Evolutionary conservation across 2,888 invertebrate genomes (phyloP), one percentile per base, ranked within the genome.

Genomic region (Dasypolia templi): DNA sequence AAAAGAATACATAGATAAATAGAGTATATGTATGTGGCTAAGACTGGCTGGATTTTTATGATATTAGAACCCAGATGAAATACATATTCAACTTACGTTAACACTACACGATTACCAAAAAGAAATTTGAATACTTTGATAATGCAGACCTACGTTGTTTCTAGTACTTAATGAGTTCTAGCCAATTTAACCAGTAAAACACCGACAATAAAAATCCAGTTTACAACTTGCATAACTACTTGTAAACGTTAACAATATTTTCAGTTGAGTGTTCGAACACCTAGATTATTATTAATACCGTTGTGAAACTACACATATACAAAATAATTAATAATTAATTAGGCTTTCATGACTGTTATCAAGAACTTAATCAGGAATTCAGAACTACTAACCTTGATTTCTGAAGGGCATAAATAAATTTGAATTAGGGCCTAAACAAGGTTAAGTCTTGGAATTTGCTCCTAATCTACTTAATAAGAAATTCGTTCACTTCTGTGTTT

Each of bases 321-420:
- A 32, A 51, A 67, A 56, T 79, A 64, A 76, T 67, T 53, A 0
- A n/a, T n/a, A 76, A 76, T 80, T 76, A 77, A 26, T 81, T 26
- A 68, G 29, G 29, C 9, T 75, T 78, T 66, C 68, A 81, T 61
- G 71, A 46, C 29, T 26, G 32, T 78, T 75, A 81, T 81, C 81
- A 65, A 51, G 26, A 65, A 39, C 62, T 22, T 46, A 32, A 79
- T 76, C 75, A 49, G 4, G 39, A 61, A 69, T 69, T 71, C 66
- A 70, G 39, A 66, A 74, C 44, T 62, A 44, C 17, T 59, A 72
- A 63, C 85, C 80, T 84, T 84, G 76, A 58, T 39, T 69, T 65
- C 29, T 46, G 35, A 69, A 73, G 71, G 75, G 12, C 39, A 42
- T 64, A 73, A 72, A 80, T 72, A 75, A 73, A 29, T 78, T 67